These are phyloP conservation scores for Ostrea denselamellosa DNA, from an alignment of 1,140 invertebrate genomes.

Conservation along the genomic window DNA sequence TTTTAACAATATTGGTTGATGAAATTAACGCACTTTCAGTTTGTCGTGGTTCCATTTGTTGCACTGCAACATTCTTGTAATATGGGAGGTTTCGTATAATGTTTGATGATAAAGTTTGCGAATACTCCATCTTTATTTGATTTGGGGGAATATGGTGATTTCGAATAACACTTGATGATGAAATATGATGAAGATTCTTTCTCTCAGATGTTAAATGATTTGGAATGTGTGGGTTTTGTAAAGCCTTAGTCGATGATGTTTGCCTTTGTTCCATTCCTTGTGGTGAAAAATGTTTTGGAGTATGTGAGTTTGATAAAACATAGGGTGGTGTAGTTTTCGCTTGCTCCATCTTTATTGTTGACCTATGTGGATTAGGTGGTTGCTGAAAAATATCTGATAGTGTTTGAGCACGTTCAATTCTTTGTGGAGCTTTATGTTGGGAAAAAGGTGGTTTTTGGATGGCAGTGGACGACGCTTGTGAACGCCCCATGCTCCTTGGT, in stretches of 20 bases:
- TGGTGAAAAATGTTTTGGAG: no score
- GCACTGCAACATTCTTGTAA: background rate
- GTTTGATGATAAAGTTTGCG: background rate
- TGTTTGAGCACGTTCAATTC: background rate
- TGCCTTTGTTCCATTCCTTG: background rate
- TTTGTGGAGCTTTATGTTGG: background rate
- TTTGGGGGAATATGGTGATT: background rate
- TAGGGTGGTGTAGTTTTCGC: background rate
- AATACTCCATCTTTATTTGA: background rate
- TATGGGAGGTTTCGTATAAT: background rate
- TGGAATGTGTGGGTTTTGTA: background rate
- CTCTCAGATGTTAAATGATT: background rate
- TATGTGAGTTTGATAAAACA: no score
- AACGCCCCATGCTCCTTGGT: background rate
- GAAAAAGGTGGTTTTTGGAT: background rate
- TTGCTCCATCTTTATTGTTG: background rate
- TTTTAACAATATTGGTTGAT: no score
- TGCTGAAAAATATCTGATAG: background rate
- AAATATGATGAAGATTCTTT: background rate
- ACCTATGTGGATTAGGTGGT: background rate
- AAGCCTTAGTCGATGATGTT: background rate
- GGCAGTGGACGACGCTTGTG: background rate
- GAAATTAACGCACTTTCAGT: background rate
- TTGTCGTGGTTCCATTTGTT: background rate
- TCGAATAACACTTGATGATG: background rate